Base-by-base conservation (phyloP, 2,797 vertebrate genomes). In the Psittacula echo region DNA sequence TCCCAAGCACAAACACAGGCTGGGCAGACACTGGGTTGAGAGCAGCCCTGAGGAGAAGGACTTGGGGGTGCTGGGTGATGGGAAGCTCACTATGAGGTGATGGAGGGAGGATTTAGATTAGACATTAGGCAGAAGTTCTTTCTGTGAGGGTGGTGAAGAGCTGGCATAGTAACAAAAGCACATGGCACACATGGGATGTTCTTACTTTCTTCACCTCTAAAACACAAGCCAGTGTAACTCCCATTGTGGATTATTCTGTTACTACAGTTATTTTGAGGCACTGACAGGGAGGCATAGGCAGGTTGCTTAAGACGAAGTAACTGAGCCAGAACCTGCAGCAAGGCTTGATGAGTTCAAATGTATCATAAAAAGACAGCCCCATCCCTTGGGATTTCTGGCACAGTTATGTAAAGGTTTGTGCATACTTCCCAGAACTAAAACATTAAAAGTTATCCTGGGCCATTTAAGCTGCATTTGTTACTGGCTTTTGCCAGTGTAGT, bases 201-300 rank as follows among this genome's bases (percentile, higher is more conserved):
- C 58, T 37, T 87, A 7, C 21, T 58, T 73, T 82, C 29, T 58
- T 72, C 58, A 27, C 30, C 30, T 84, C 51, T 79, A 26, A 56
- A 50, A 27, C 14, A n/a, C 37, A 27, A 61, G n/a, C 15, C 27
- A 64, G 30, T 23, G 0, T 53, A 41, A 26, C 41, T 60, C 24
- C 41, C 15, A 5, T 39, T 39, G 26, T 12, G 44, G 68, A 37
- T 17, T 41, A 20, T 27, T 50, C 47, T 62, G 58, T 56, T 90
- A 21, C 23, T 70, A 3, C 41, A 37, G 64, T 12, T 78, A 29
- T n/a, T 61, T 14, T 41, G 9, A 85, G 77, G 45, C 72, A 60
- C 50, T 48, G 58, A 12, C 0, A 0, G 30, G 60, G 58, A 54
- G 41, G 7, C 23, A 16, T 6, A 42, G 58, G 17, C 44, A 51